Evolutionary conservation across 2,888 invertebrate genomes (phyloP), one percentile per base, ranked within the genome.

Genomic region (Caenorhabditis sinica): DNA sequence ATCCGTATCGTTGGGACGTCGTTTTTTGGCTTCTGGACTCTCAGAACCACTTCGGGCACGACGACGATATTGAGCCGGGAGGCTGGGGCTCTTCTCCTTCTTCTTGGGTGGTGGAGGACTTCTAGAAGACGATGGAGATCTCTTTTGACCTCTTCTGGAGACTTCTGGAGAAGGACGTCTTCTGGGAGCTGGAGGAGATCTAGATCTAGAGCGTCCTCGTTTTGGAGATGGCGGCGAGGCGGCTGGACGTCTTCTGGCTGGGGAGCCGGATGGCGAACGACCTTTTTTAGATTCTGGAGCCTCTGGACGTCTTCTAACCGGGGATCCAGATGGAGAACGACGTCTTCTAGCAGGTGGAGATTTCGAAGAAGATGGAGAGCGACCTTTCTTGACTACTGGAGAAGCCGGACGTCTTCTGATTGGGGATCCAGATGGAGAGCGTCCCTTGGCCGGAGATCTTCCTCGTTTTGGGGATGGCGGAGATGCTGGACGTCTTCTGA

Each of bases 111-210:
- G 58, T 58, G 73, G 73, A 33, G 81, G 81, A 15, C 36, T 49
- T 63, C 58, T 63, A 61, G 73, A 61, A 40, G 73, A 23, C 13
- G 74, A 58, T n/a, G 80, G 49, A 13, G 51, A 65, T 23, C 61
- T 40, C n/a, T n/a, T n/a, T n/a, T n/a, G n/a, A 28, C 72, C n/a
- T 65, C 61, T 71, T 77, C 68, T 77, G 9, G 33, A n/a, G n/a
- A n/a, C 15, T 11, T 5, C 40, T 45, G 76, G 51, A n/a, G 45
- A 53, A 53, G 33, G 33, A 30, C 65, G 53, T n/a, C 45, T 58
- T 58, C 75, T 65, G 6, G n/a, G n/a, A n/a, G 6, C 13, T 36
- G 30, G n/a, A 11, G 61, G 61, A 3, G 63, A 63, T 43, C 20
- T 15, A 11, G 75, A 73, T 23, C 20, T n/a, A n/a, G 49, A 49